These are phyloP conservation scores for Notocelia uddmanniana DNA, from an alignment of 2,888 invertebrate genomes.

Conservation along the genomic window DNA sequence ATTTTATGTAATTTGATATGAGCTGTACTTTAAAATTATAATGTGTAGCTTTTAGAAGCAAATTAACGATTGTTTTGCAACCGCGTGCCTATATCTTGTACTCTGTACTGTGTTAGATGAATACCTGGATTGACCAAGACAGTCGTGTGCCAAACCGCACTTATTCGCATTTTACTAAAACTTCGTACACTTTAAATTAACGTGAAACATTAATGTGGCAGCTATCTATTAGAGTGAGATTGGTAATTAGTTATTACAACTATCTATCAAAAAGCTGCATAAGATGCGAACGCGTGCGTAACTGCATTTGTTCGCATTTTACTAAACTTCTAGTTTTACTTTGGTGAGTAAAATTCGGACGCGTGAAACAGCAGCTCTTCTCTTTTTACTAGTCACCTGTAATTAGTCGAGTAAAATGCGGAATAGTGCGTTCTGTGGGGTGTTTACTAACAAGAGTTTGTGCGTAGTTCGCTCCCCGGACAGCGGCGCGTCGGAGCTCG, in stretches of 20 bases:
- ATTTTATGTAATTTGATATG: too few species aligned
- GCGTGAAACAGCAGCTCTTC: background rate
- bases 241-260: too few species aligned
- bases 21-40: too few species aligned
- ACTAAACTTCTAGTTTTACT: too few species aligned
- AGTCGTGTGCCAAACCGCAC: background rate
- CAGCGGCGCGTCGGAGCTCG: slow-evolving; percentile 15
- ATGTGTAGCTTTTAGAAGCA: too few species aligned
- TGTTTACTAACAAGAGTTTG: slow-evolving; percentile 45
- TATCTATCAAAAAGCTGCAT: background rate
- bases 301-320: background rate
- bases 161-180: slow-evolving; percentile 19
- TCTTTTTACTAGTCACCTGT: background rate
- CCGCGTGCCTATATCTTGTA: slow-evolving; percentile 16
- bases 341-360: background rate
- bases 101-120: slow-evolving; percentile 6
- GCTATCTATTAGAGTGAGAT: too few species aligned
- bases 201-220: too few species aligned
- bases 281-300: background rate
- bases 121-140: slow-evolving; percentile 4
- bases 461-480: slow-evolving; percentile 38
- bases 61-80: too few species aligned
- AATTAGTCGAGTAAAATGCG: background rate
- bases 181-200: too few species aligned
- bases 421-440: background rate